A percentile compares a stretch with the other conserved stretches of the same genome.
Conservation (phyloP, 2,888 invertebrate species). For the Microctonus brassicae region DNA sequence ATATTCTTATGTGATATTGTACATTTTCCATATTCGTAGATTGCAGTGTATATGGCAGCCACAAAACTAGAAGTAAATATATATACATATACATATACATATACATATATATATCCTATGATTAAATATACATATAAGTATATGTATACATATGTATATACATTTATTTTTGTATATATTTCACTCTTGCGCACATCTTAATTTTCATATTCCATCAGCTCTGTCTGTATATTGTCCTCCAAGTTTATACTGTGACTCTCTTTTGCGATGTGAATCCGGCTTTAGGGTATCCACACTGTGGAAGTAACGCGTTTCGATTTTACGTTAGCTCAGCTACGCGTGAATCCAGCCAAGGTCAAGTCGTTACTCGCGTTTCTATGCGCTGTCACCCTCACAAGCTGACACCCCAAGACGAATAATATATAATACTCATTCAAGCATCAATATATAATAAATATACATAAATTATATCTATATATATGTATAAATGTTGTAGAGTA, state of each 20-base stretch:
- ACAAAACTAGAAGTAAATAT: not conserved
- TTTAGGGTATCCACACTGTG: conserved; percentile 69
- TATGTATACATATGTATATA: no score
- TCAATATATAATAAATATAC: no score
- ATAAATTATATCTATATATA: no score
- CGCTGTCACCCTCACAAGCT: conserved; percentile 47
- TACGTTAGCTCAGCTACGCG: conserved; percentile 70
- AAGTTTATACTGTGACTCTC: conserved; percentile 39
- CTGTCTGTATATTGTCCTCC: no score
- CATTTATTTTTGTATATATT: conserved; percentile 21
- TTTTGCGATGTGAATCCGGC: conserved; percentile 64
- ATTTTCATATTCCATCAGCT: conserved; percentile 33
- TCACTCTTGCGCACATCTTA: conserved; percentile 37
- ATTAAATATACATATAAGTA: not conserved
- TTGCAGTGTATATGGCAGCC: conserved; percentile 5
- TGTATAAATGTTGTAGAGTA: no score
- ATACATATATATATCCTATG: no score
- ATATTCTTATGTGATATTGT: not conserved
- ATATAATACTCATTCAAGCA: not conserved
- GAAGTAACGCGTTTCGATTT: conserved; percentile 70
- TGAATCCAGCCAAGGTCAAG: conserved; percentile 71
- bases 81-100: no score
- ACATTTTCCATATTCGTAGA: not conserved
- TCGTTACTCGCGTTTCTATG: conserved; percentile 64
- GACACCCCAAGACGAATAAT: conserved; percentile 8